Evolutionary conservation across 1,140 invertebrate species (phyloP).

Genomic region (Mycetomoellerius zeteki): DNA sequence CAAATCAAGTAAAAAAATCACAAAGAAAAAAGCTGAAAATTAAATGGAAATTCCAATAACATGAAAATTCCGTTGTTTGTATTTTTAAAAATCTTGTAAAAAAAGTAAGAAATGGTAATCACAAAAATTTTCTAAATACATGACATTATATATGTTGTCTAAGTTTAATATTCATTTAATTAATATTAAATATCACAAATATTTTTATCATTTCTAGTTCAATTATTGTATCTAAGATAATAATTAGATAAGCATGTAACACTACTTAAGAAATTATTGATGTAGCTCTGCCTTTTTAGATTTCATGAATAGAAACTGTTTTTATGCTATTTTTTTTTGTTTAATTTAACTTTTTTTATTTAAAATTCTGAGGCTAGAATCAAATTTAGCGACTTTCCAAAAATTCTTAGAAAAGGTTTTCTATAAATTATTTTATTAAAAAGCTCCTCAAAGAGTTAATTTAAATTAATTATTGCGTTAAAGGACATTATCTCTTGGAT

Average conservation of each 20-base stretch:
- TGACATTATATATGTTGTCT: conserved; percentile 45
- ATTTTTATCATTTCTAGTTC: not conserved
- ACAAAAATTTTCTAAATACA: conserved; percentile 54
- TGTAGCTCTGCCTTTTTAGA: not conserved
- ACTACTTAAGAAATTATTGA: not conserved
- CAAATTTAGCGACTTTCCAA: no score
- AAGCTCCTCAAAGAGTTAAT: not conserved
- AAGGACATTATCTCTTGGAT: not conserved
- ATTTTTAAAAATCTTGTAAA: conserved; percentile 59
- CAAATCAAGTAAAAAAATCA: not conserved
- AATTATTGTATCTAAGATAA: conserved; percentile 54
- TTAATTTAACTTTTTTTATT: not conserved
- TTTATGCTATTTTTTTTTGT: not conserved
- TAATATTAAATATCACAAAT: conserved; percentile 29
- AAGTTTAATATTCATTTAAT: conserved; percentile 42
- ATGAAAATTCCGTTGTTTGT: conserved; percentile 34
- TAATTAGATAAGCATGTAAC: not conserved
- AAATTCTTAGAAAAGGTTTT: no score
- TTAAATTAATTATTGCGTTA: not conserved
- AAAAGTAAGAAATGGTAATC: conserved; percentile 37
- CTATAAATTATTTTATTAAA: not conserved
- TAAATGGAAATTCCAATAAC: conserved; percentile 13
- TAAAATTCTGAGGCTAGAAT: no score
- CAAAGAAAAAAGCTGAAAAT: conserved; percentile 26
- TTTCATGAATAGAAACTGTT: not conserved